These are phyloP conservation scores for Adineta ricciae DNA, from an alignment of 2,888 invertebrate genomes.

Conservation along the genomic window DNA sequence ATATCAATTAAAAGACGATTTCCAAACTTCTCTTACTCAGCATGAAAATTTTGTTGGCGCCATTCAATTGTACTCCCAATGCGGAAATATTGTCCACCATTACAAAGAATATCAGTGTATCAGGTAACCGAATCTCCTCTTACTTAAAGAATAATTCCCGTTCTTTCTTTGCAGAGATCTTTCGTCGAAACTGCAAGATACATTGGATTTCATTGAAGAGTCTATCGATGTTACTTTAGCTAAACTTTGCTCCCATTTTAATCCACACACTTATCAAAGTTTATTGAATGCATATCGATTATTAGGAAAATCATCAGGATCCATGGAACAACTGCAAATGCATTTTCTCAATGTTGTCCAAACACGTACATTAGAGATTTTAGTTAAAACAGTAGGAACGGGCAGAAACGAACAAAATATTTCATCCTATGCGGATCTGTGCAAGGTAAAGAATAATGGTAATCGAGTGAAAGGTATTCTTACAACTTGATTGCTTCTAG, in stretches of 20 bases:
- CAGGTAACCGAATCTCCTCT: too few relatives aligned
- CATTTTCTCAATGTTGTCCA: slow-evolving; percentile 16
- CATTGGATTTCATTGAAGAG: slow-evolving; percentile 13
- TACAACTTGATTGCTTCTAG: neutral
- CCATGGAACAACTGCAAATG: slow-evolving; percentile 14
- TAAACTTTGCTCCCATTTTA: neutral
- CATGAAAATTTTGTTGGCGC: neutral
- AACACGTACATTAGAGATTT: slow-evolving; percentile 2
- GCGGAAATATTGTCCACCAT: neutral
- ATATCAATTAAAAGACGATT: neutral
- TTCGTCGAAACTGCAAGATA: neutral
- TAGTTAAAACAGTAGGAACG: neutral
- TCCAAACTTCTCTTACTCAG: neutral
- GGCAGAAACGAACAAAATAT: neutral
- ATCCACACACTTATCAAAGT: slow-evolving; percentile 10
- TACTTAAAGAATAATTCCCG: too few relatives aligned
- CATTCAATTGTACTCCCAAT: neutral
- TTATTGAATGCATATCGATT: neutral
- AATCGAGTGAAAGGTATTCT: too few relatives aligned
- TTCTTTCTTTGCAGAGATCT: neutral
- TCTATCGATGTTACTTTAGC: slow-evolving; percentile 18
- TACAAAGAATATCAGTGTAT: slow-evolving; percentile 5
- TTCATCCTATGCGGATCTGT: neutral
- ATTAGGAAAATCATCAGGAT: slow-evolving; percentile 14
- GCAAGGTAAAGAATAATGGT: neutral